Conservation (phyloP, 2,113 vertebrate species). For the Vireo altiloquus region DNA sequence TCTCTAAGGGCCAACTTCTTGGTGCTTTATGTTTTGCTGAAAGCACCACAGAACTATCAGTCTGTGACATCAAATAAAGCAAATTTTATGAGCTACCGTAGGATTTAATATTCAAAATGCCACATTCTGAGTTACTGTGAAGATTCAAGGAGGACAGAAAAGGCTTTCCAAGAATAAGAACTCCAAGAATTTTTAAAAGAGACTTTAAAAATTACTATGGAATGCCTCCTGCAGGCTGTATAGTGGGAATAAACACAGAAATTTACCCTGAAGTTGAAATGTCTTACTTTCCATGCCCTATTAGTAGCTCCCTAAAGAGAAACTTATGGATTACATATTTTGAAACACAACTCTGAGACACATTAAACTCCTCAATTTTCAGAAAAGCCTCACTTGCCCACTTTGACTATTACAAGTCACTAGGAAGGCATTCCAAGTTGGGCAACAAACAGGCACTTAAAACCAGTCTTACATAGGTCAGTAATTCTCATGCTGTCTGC, state of each 20-base stretch:
- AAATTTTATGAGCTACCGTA: background rate
- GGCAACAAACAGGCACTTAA: background rate
- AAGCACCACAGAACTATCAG: constrained; percentile 7
- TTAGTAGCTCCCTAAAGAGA: background rate
- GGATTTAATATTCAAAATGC: background rate
- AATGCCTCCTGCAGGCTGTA: background rate
- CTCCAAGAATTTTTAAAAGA: background rate
- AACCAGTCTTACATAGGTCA: background rate
- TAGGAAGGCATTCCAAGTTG: background rate
- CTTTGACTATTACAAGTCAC: background rate
- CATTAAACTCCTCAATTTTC: background rate
- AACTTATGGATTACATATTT: background rate
- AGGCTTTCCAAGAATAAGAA: constrained; percentile 11
- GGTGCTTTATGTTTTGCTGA: constrained; percentile 28
- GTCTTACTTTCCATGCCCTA: background rate
- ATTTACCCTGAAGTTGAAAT: background rate
- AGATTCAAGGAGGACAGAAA: background rate
- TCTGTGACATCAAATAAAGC: constrained; percentile 6
- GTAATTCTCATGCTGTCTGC: background rate
- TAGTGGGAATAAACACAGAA: background rate
- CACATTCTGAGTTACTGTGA: background rate
- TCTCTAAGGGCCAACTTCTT: background rate
- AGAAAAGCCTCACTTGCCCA: background rate
- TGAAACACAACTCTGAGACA: background rate
- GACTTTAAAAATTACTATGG: background rate